Conservation (phyloP, 1,140 invertebrate genomes). For the Polyergus mexicanus region DNA sequence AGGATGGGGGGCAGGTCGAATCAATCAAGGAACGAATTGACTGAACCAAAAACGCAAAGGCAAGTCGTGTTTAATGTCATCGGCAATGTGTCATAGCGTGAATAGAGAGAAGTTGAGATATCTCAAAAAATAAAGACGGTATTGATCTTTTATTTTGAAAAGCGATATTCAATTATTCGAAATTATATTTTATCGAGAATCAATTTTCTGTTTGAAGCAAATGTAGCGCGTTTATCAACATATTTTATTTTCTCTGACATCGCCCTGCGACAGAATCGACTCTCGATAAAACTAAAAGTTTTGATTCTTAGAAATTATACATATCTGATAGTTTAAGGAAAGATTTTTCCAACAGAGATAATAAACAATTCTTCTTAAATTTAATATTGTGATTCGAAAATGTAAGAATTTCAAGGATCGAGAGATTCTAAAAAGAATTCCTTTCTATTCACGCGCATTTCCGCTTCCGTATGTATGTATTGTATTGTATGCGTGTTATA, state of each 20-base stretch:
- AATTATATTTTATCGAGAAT: constrained; percentile 10
- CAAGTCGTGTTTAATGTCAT: constrained; percentile 53
- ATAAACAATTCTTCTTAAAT: not conserved
- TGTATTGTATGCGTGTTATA: constrained; percentile 30
- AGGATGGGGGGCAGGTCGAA: constrained; percentile 9
- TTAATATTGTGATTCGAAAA: not conserved
- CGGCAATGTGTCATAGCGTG: constrained; percentile 42
- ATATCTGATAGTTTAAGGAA: not conserved
- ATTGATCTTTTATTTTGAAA: not conserved
- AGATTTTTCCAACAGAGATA: not conserved
- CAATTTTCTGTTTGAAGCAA: constrained; percentile 25
- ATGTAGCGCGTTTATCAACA: not conserved
- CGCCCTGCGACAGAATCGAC: constrained; percentile 7
- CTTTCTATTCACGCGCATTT: constrained; percentile 25
- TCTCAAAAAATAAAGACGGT: not conserved
- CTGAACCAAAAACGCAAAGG: constrained; percentile 59
- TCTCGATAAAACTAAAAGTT: not conserved
- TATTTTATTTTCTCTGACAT: not conserved
- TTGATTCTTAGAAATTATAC: not conserved
- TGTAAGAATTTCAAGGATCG: no score
- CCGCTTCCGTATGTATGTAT: constrained; percentile 2
- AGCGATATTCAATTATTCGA: not conserved
- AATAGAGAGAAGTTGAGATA: constrained; percentile 26
- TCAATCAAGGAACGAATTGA: not conserved
- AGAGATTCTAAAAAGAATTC: not conserved